A percentile compares a stretch with the other conserved stretches of the same genome.
These are phyloP conservation scores for Bombus sibiricus DNA, from an alignment of 1,140 invertebrate species.

Conservation along the genomic window DNA sequence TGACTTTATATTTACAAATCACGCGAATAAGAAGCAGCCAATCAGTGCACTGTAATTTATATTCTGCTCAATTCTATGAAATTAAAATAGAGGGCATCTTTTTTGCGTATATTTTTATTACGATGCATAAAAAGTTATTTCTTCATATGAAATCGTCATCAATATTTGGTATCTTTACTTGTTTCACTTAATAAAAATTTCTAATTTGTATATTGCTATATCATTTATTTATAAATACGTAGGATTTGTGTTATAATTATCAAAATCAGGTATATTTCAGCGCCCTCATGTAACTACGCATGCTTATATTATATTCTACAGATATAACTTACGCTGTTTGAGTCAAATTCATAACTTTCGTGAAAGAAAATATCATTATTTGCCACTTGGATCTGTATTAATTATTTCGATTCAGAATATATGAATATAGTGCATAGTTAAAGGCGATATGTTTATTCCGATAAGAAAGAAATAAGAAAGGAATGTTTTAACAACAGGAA, in stretches of 20 bases:
- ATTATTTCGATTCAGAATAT: neutral
- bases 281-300: constrained; percentile 20
- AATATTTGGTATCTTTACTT: neutral
- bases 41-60: neutral
- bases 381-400: neutral
- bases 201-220: neutral
- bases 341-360: constrained; percentile 45
- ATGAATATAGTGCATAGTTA: neutral
- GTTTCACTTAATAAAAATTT: neutral
- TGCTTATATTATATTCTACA: neutral
- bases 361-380: constrained; percentile 17
- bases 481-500: constrained; percentile 38
- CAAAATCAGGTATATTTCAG: constrained; percentile 29
- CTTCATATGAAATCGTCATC: neutral
- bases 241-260: neutral
- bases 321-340: constrained; percentile 34
- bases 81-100: constrained; percentile 10
- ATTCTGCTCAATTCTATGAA: constrained; percentile 1
- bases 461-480: neutral
- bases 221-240: neutral
- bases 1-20: constrained; percentile 1
- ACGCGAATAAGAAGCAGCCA: neutral
- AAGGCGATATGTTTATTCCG: neutral
- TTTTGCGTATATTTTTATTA: neutral
- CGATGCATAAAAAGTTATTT: neutral